A percentile compares a stretch with the other conserved stretches of the same genome.
Evolutionary conservation across 2,113 vertebrate species (phyloP).

Genomic region (Pelecanus crispus): DNA sequence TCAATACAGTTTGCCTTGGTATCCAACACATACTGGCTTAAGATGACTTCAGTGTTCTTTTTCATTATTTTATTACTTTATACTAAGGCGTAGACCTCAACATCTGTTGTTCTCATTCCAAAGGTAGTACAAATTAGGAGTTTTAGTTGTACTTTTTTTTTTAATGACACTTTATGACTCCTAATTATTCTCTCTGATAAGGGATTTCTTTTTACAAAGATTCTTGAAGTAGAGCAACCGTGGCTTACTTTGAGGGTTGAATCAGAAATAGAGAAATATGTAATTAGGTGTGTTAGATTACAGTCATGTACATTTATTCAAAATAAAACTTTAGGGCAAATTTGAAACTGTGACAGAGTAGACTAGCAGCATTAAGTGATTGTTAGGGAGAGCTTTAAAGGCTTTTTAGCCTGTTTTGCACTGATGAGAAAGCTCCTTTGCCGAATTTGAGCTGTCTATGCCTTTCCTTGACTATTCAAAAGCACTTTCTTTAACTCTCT

Average conservation of each 20-base stretch:
- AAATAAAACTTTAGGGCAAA: neutral
- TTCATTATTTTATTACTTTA: neutral
- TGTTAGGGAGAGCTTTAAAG: neutral
- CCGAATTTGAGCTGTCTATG: neutral
- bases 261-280: neutral
- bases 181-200: neutral
- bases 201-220: no score
- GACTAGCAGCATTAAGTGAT: neutral
- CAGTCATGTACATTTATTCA: neutral
- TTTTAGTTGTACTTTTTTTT: neutral
- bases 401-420: neutral
- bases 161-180: neutral
- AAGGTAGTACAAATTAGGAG: neutral
- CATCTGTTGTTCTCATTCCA: neutral
- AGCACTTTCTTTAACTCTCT: neutral
- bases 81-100: neutral
- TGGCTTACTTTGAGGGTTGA: neutral
- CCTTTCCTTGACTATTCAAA: neutral
- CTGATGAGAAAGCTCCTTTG: neutral
- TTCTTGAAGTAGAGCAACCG: neutral
- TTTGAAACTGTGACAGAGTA: neutral
- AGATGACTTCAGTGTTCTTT: neutral
- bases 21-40: neutral
- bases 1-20: neutral
- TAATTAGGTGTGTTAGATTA: neutral